Evolutionary conservation across 2,113 vertebrate species (phyloP).

Genomic region (Malurus elegans): DNA sequence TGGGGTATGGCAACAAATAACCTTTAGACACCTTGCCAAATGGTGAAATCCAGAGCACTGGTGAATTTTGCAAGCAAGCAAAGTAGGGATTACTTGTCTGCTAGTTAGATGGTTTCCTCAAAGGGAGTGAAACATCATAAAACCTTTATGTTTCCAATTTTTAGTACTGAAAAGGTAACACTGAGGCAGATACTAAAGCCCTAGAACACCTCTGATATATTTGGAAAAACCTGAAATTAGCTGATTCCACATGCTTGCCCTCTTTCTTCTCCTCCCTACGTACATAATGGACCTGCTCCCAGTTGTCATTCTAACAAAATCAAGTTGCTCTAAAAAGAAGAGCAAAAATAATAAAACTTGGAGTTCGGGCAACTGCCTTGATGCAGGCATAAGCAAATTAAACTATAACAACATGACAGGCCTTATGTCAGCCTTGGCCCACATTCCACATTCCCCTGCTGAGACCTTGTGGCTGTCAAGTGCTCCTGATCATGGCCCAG

Average conservation of each 20-base stretch:
- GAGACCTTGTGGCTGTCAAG: constrained; percentile 34
- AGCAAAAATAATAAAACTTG: neutral
- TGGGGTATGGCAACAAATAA: neutral
- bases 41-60: neutral
- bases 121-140: neutral
- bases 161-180: neutral
- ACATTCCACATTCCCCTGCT: neutral
- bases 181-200: neutral
- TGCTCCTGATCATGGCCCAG: constrained; percentile 49
- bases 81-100: neutral
- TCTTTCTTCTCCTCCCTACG: neutral
- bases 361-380: neutral
- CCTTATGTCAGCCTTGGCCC: neutral
- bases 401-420: neutral
- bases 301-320: neutral
- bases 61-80: neutral
- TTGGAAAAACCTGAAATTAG: neutral
- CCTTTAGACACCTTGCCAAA: neutral
- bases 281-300: neutral
- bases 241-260: neutral
- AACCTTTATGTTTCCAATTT: neutral
- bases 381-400: neutral
- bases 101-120: neutral
- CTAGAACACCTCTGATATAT: neutral
- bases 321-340: neutral